These are phyloP conservation scores for Dryoscopus gambensis DNA, from an alignment of 2,113 vertebrate species.

Conservation along the genomic window DNA sequence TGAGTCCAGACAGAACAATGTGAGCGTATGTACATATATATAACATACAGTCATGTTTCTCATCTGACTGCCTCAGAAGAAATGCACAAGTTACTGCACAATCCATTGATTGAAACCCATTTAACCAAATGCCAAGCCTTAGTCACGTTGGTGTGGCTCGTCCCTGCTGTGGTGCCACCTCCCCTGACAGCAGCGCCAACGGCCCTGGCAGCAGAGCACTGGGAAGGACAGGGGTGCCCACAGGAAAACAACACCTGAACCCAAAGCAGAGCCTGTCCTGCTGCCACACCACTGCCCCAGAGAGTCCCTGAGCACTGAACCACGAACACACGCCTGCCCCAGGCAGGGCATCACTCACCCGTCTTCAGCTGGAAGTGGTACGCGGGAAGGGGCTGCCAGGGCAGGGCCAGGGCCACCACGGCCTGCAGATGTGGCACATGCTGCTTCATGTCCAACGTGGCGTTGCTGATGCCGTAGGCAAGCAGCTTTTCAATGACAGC, in stretches of 20 bases:
- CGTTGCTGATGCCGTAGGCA: slow-evolving; percentile 82
- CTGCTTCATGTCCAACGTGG: slow-evolving; percentile 87
- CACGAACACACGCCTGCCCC: fast-evolving
- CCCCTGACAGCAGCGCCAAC: not conserved
- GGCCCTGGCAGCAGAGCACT: not conserved
- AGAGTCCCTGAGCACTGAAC: not conserved
- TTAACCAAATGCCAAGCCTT: not conserved
- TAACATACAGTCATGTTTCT: not conserved
- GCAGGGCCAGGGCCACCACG: slow-evolving; percentile 79
- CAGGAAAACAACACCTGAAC: too few relatives aligned
- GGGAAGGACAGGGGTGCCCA: fast-evolving
- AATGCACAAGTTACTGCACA: not conserved
- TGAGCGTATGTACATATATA: too few relatives aligned
- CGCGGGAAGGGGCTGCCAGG: slow-evolving; percentile 83
- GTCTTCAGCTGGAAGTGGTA: slow-evolving; percentile 89
- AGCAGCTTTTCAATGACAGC: slow-evolving; percentile 80
- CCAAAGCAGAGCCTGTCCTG: not conserved
- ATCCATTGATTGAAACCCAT: not conserved
- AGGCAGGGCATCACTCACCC: slow-evolving; percentile 71
- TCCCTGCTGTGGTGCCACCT: not conserved
- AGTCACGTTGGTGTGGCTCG: fast-evolving
- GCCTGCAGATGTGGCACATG: slow-evolving; percentile 86
- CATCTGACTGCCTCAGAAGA: not conserved
- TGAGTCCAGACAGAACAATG: not conserved
- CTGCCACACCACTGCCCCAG: not conserved